phyloP scores from a whole-genome alignment of 2,888 invertebrate species.

The Agelastica alni region DNA sequence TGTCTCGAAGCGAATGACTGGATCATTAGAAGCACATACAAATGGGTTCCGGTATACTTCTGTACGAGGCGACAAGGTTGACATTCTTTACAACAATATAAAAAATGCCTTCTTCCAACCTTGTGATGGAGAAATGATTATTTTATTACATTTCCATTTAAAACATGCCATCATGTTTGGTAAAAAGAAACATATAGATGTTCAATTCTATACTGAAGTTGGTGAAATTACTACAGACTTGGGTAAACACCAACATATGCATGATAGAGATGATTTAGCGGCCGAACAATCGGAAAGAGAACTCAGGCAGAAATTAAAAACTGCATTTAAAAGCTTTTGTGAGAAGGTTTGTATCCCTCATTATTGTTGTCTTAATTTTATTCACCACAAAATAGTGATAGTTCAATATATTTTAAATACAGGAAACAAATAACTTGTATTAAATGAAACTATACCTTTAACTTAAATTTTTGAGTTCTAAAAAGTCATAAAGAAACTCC shows the following conservation, averaged over 20 bases:
- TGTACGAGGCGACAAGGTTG: conserved; percentile 99
- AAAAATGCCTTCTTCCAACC: conserved; percentile 99
- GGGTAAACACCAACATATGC: conserved; percentile 99
- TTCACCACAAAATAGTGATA: too few species aligned
- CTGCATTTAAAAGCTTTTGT: conserved; percentile 97
- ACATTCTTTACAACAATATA: conserved; percentile 98
- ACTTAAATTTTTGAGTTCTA: too few species aligned
- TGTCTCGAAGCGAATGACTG: conserved; percentile 94
- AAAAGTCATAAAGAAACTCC: too few species aligned
- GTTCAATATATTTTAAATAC: too few species aligned
- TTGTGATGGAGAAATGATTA: conserved; percentile 98
- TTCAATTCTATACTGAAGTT: conserved; percentile 99
- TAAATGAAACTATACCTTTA: too few species aligned
- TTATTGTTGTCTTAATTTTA: too few species aligned
- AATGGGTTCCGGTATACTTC: conserved; percentile 96
- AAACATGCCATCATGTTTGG: conserved; percentile 99
- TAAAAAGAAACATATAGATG: conserved; percentile 95
- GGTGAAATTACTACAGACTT: conserved; percentile 99
- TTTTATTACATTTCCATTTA: conserved; percentile 96
- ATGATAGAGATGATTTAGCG: conserved; percentile 97
- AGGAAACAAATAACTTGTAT: too few species aligned
- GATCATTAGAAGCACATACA: conserved; percentile 90
- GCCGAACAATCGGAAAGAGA: conserved; percentile 99
- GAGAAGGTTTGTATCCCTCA: conserved; percentile 71
- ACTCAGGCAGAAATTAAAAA: conserved; percentile 92